Percentiles rank a stretch among this genome's conserved stretches.
Conservation (phyloP, 2,113 vertebrate genomes). For the Chloroceryle aenea region DNA sequence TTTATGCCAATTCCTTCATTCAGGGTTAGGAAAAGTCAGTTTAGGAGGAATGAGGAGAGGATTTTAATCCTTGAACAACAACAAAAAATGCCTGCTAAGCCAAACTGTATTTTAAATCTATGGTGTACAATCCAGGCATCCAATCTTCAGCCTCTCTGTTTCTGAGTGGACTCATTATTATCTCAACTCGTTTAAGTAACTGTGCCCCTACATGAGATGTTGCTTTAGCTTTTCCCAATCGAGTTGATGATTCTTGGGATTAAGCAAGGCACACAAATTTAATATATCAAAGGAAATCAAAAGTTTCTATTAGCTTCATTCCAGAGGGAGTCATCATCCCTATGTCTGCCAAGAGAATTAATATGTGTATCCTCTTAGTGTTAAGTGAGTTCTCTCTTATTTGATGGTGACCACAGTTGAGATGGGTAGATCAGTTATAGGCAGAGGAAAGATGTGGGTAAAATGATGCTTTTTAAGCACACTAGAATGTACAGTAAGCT, state of each 20-base stretch:
- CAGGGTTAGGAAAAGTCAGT: background rate
- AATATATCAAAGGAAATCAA: background rate
- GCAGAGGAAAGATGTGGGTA: background rate
- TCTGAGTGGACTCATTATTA: background rate
- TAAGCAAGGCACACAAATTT: background rate
- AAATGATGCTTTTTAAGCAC: background rate
- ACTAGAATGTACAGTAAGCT: background rate
- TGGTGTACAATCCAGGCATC: background rate
- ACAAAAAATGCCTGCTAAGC: background rate
- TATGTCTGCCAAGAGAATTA: background rate
- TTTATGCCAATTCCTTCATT: background rate
- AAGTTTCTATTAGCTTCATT: background rate
- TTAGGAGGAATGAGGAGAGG: background rate
- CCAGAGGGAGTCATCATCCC: background rate
- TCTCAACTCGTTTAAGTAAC: background rate
- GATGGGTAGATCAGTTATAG: background rate
- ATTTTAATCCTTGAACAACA: background rate
- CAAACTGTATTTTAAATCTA: background rate
- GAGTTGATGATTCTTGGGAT: background rate
- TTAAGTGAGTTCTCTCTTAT: background rate
- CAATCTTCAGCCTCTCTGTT: background rate
- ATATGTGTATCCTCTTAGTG: fast-evolving
- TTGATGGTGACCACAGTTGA: background rate
- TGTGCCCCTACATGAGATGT: background rate
- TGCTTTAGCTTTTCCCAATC: background rate